These are phyloP conservation scores for Chrysochloris asiatica DNA, from an alignment of 2,113 vertebrate genomes.

Conservation along the genomic window DNA sequence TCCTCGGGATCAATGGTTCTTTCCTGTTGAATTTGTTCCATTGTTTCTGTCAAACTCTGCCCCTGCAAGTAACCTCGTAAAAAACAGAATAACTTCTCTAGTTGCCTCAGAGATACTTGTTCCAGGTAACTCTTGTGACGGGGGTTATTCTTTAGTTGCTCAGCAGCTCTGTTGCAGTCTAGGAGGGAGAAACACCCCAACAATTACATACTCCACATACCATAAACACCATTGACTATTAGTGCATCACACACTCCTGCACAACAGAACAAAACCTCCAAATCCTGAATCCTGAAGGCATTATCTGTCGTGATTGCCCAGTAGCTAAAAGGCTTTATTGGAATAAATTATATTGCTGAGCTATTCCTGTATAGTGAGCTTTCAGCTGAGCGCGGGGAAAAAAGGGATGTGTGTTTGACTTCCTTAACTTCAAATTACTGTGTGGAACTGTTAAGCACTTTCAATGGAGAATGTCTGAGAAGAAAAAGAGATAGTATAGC, in stretches of 20 bases:
- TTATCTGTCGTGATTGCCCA: not conserved
- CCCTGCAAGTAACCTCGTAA: slow-evolving; percentile 89
- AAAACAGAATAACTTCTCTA: slow-evolving; percentile 89
- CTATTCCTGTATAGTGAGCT: slow-evolving; percentile 17
- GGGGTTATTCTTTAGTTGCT: slow-evolving; percentile 91
- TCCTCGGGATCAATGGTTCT: slow-evolving; percentile 89
- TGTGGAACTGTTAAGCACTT: slow-evolving; percentile 48
- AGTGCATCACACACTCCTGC: not conserved
- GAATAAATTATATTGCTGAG: slow-evolving; percentile 48
- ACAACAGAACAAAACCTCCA: not conserved
- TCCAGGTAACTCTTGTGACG: slow-evolving; percentile 91
- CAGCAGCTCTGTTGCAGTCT: slow-evolving; percentile 92
- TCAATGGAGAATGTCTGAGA: slow-evolving; percentile 4
- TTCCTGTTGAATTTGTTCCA: slow-evolving; percentile 84
- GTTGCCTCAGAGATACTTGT: slow-evolving; percentile 87
- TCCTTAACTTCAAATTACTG: slow-evolving; percentile 46
- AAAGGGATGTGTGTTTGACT: not conserved
- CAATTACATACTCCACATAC: not conserved
- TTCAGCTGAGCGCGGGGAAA: not conserved
- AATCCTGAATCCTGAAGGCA: not conserved
- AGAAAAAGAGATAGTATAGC: not conserved
- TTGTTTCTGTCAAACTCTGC: slow-evolving; percentile 84
- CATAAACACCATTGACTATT: not conserved
- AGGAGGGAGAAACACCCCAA: slow-evolving; percentile 13
- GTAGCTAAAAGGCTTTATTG: not conserved